phyloP scores from a whole-genome alignment of 2,888 invertebrate species.

The Ceramica pisi region DNA sequence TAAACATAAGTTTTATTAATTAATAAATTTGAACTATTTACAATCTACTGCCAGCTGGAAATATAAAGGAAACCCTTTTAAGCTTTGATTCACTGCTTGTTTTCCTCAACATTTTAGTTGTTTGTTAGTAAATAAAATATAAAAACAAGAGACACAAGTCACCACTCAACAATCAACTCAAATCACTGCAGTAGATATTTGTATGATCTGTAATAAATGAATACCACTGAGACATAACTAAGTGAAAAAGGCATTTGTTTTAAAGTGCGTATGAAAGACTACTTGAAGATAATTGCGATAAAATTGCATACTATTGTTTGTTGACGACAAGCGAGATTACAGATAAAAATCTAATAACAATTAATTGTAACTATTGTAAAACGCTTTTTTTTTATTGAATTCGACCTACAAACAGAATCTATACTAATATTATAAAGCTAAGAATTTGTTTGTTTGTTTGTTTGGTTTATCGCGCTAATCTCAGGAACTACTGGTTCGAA shows the following conservation, averaged over 20 bases:
- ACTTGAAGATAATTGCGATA: slow-evolving; percentile 41
- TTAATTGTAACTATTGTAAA: too few relatives aligned
- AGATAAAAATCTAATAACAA: background rate
- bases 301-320: background rate
- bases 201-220: slow-evolving; percentile 36
- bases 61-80: slow-evolving; percentile 18
- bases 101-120: slow-evolving; percentile 7
- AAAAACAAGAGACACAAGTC: slow-evolving; percentile 1
- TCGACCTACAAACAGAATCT: too few relatives aligned
- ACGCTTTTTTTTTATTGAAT: too few relatives aligned
- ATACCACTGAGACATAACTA: slow-evolving; percentile 17
- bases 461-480: too few relatives aligned
- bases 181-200: slow-evolving; percentile 15
- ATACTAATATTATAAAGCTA: too few relatives aligned
- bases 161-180: background rate
- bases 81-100: background rate
- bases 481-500: too few relatives aligned
- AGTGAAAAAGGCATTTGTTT: slow-evolving; percentile 10
- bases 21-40: slow-evolving; percentile 20
- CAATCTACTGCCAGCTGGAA: background rate
- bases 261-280: slow-evolving; percentile 15
- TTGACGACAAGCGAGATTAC: slow-evolving; percentile 4
- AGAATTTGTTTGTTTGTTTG: too few relatives aligned
- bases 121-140: background rate
- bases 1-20: background rate